Percentiles rank a stretch among this genome's conserved stretches.
phyloP scores from a whole-genome alignment of 2,888 invertebrate species.

The Myathropa florea region DNA sequence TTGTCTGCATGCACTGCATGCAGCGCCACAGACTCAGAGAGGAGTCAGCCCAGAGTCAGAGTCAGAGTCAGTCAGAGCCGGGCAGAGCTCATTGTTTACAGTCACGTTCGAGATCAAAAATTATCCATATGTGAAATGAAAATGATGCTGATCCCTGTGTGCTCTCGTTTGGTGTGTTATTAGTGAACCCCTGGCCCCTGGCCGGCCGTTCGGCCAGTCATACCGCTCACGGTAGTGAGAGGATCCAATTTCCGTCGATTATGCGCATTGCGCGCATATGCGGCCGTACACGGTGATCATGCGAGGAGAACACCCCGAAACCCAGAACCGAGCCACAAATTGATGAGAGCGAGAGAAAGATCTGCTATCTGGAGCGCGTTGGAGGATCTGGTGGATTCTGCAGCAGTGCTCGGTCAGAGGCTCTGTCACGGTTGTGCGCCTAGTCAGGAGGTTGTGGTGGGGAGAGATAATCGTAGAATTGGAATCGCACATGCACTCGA shows the following conservation, averaged over 20 bases:
- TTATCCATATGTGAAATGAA: slow-evolving; percentile 75
- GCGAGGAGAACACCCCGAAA: slow-evolving; percentile 50
- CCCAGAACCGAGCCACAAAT: not conserved
- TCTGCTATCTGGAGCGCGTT: slow-evolving; percentile 43
- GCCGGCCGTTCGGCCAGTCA: not conserved
- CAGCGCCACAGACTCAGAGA: not conserved
- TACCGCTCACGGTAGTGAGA: slow-evolving; percentile 32
- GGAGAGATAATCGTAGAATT: slow-evolving; percentile 44
- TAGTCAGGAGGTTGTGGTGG: slow-evolving; percentile 33
- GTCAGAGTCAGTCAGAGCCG: not conserved
- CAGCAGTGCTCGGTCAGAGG: slow-evolving; percentile 5
- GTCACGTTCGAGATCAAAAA: slow-evolving; percentile 72
- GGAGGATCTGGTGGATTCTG: not conserved
- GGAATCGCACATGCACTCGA: slow-evolving; percentile 49
- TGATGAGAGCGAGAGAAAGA: slow-evolving; percentile 23
- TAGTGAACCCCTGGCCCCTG: slow-evolving; percentile 7
- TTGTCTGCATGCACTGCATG: slow-evolving; percentile 22
- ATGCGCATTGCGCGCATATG: slow-evolving; percentile 45
- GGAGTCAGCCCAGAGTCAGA: not conserved
- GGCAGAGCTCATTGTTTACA: slow-evolving; percentile 64
- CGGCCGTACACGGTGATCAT: slow-evolving; percentile 45
- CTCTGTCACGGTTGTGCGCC: slow-evolving; percentile 42
- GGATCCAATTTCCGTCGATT: slow-evolving; percentile 68
- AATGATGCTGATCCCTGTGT: slow-evolving; percentile 71
- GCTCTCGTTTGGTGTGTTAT: slow-evolving; percentile 69